These are phyloP conservation scores for Alces alces DNA, from an alignment of 2,113 vertebrate species.

Conservation along the genomic window DNA sequence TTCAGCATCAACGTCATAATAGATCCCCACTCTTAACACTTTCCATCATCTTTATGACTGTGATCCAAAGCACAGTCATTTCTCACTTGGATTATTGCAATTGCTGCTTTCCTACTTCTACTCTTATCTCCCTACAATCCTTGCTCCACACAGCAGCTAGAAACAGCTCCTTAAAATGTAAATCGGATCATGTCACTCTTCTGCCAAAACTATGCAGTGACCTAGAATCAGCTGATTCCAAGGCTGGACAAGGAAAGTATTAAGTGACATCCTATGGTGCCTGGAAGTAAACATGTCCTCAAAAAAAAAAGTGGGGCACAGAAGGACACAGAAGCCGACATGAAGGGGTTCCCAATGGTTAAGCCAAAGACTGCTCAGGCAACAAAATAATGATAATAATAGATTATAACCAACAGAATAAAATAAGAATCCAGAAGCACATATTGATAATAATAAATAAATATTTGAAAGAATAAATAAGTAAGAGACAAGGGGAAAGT, in stretches of 20 bases:
- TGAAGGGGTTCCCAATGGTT: neutral
- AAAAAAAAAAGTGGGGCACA: neutral
- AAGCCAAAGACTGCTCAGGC: neutral
- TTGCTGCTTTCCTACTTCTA: neutral
- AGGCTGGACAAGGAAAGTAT: neutral
- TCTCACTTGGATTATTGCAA: neutral
- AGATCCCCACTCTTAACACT: neutral
- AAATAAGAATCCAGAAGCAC: neutral
- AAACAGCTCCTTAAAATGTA: neutral
- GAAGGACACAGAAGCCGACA: neutral
- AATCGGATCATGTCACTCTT: neutral
- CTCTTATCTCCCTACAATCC: neutral
- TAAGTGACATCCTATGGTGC: neutral
- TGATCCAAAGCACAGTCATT: neutral
- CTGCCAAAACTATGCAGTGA: neutral
- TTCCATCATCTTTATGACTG: neutral
- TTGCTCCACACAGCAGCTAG: neutral
- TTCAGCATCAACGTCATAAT: neutral
- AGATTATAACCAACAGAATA: neutral
- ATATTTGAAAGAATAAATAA: neutral
- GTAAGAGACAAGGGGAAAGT: neutral
- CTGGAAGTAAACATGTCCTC: neutral
- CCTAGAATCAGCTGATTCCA: neutral
- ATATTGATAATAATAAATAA: conserved; percentile 8
- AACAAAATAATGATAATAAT: neutral